A percentile compares a stretch with the other conserved stretches of the same genome.
phyloP scores from a whole-genome alignment of 2,888 invertebrate species.

The Acrobasis consociella region DNA sequence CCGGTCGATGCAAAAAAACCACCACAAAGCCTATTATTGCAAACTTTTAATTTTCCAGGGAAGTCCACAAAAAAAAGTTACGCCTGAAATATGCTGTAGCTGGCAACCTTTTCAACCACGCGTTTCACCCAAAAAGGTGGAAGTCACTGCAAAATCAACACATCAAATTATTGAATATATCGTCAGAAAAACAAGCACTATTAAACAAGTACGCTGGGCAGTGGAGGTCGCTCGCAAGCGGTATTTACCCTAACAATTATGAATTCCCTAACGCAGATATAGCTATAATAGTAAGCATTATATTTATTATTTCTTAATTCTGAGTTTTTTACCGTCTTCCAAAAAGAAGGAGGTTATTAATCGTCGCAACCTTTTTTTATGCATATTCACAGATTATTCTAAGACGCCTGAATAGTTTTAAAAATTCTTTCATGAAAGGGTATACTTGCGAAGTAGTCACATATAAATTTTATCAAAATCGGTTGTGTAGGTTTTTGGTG shows the following conservation, averaged over 20 bases:
- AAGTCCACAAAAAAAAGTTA: slow-evolving; percentile 23
- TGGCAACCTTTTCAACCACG: slow-evolving; percentile 45
- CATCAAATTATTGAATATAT: background rate
- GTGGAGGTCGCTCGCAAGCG: slow-evolving; percentile 47
- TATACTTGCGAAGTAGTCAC: too few relatives aligned
- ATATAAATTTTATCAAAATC: too few relatives aligned
- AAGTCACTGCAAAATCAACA: background rate
- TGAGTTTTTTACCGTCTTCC: too few relatives aligned
- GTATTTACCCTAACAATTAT: slow-evolving; percentile 43
- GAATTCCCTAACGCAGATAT: slow-evolving; percentile 55
- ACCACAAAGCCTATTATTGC: too few relatives aligned
- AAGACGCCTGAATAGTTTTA: too few relatives aligned
- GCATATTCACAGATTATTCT: too few relatives aligned
- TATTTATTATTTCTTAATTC: background rate
- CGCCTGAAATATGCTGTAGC: slow-evolving; percentile 47
- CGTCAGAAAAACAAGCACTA: background rate
- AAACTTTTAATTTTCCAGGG: slow-evolving; percentile 23
- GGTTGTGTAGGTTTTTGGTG: too few relatives aligned
- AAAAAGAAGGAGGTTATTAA: too few relatives aligned
- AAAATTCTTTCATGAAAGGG: too few relatives aligned
- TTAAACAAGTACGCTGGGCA: slow-evolving; percentile 40
- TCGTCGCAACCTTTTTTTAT: too few relatives aligned
- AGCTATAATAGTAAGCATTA: slow-evolving; percentile 50
- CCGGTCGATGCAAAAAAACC: too few relatives aligned
- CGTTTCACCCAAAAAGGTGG: background rate